Evolutionary conservation across 2,888 invertebrate genomes (phyloP).

Genomic region (Trissolcus brochymenae): DNA sequence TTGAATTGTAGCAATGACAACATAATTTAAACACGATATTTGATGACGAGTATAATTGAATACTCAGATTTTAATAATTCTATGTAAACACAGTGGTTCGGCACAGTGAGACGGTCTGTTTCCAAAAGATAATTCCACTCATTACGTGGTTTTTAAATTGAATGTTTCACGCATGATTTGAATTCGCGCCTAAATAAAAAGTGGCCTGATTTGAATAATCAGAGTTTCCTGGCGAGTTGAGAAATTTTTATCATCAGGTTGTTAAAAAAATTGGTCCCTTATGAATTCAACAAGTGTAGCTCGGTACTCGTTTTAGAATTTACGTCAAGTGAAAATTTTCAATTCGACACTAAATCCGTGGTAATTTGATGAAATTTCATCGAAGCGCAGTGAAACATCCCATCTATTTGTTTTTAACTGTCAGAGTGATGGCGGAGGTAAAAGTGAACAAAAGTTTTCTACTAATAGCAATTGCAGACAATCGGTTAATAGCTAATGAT

Average conservation of each 20-base stretch:
- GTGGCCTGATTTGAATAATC: slow-evolving; percentile 9
- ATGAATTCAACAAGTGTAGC: slow-evolving; percentile 24
- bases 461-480: not conserved
- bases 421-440: not conserved
- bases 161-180: not conserved
- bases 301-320: slow-evolving; percentile 1
- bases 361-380: not conserved
- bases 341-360: not conserved
- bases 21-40: slow-evolving; percentile 14
- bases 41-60: slow-evolving; percentile 12
- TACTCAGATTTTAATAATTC: slow-evolving; percentile 14
- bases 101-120: not conserved
- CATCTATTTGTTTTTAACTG: not conserved
- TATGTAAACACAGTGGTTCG: not conserved
- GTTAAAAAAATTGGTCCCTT: slow-evolving; percentile 11
- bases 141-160: not conserved
- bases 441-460: not conserved
- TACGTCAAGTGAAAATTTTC: not conserved
- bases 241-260: slow-evolving; percentile 12
- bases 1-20: slow-evolving; percentile 7
- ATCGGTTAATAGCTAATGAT: too few relatives aligned
- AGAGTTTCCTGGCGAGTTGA: slow-evolving; percentile 11
- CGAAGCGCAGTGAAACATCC: not conserved
- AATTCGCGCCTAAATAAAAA: slow-evolving; percentile 9
- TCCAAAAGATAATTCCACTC: not conserved